Conservation (phyloP, 2,888 invertebrate genomes). For the Meiosimyza platycephala region DNA sequence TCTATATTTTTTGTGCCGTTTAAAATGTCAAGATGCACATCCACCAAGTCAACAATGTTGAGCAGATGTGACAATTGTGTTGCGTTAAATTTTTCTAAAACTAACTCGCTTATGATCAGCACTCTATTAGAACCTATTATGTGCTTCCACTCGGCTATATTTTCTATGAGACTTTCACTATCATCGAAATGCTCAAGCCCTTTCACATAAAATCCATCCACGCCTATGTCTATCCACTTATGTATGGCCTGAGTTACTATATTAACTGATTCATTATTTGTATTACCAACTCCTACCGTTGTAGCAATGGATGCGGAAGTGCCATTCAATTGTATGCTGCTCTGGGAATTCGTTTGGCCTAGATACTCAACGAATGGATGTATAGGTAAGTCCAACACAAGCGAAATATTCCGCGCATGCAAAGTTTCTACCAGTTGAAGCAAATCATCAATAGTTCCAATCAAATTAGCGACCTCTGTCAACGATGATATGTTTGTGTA, state of each 20-base stretch:
- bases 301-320: constrained; percentile 4
- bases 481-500: constrained; percentile 77
- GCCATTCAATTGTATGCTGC: constrained; percentile 43
- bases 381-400: constrained; percentile 84
- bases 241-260: constrained; percentile 72
- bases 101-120: constrained; percentile 75
- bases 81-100: constrained; percentile 68
- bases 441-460: constrained; percentile 80
- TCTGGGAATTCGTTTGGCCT: constrained; percentile 62
- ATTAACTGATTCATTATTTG: constrained; percentile 51
- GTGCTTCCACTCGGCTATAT: constrained; percentile 77
- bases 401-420: constrained; percentile 78
- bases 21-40: constrained; percentile 74
- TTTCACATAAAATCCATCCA: constrained; percentile 91
- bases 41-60: constrained; percentile 77
- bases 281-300: constrained; percentile 27
- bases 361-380: constrained; percentile 68
- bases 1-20: constrained; percentile 72
- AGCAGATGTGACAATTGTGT: constrained; percentile 72
- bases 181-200: constrained; percentile 77
- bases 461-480: constrained; percentile 73
- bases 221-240: constrained; percentile 79
- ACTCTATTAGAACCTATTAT: constrained; percentile 74
- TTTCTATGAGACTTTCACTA: constrained; percentile 71
- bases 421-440: constrained; percentile 72